Percentiles rank a stretch among this genome's conserved stretches.
Conservation (phyloP, 1,140 invertebrate genomes). For the Euura saliciscinereae region DNA sequence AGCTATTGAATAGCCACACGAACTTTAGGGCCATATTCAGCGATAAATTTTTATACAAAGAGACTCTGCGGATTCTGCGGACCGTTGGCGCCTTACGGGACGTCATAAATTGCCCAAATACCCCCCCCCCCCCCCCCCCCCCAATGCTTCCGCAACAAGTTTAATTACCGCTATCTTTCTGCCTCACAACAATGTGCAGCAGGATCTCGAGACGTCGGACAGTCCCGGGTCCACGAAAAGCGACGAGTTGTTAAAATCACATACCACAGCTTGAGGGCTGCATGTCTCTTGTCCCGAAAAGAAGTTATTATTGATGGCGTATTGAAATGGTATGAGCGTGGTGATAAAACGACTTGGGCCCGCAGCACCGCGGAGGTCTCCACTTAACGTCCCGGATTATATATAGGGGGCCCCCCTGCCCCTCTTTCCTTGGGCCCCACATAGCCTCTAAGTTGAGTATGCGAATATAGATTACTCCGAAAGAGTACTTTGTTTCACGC, state of each 20-base stretch:
- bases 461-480: constrained; percentile 12
- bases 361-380: constrained; percentile 52
- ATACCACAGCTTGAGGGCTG: not conserved
- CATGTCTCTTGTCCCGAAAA: constrained; percentile 27
- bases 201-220: not conserved
- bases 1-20: no score
- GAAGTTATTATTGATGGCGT: constrained; percentile 57
- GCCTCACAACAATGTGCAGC: constrained; percentile 3
- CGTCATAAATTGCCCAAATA: constrained; percentile 2
- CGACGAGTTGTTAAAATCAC: constrained; percentile 5
- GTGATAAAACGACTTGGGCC: constrained; percentile 57
- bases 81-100: not conserved
- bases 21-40: not conserved
- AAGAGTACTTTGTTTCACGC: constrained; percentile 26
- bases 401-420: constrained; percentile 44
- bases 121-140: not conserved
- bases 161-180: constrained; percentile 1
- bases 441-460: constrained; percentile 9
- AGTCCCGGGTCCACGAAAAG: not conserved
- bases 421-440: constrained; percentile 44
- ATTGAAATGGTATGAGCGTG: constrained; percentile 58
- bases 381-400: constrained; percentile 58
- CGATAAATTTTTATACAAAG: not conserved
- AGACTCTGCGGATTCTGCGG: not conserved
- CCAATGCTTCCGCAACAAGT: not conserved